Conservation (phyloP, 2,888 invertebrate species). For the Timema cristinae region DNA sequence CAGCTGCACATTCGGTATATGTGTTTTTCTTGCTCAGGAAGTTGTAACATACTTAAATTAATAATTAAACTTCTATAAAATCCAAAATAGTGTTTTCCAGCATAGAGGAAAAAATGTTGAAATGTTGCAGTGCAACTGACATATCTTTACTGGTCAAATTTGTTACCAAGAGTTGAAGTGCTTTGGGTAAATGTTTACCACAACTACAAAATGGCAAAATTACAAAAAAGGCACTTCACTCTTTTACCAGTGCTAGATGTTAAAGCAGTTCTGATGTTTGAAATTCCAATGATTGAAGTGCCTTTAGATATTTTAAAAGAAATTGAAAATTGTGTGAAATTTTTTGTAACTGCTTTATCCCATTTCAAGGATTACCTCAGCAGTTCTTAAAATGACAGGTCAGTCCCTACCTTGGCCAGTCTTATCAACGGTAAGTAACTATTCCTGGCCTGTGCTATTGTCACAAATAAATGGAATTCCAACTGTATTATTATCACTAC, state of each 20-base stretch:
- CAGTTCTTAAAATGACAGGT: conserved; percentile 25
- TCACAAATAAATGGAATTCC: background rate
- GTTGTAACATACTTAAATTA: conserved; percentile 27
- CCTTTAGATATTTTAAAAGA: conserved; percentile 28
- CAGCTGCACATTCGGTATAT: conserved; percentile 28
- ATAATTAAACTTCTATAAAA: conserved; percentile 10
- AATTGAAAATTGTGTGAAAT: conserved; percentile 14
- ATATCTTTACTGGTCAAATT: conserved; percentile 33
- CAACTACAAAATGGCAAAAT: conserved; percentile 18
- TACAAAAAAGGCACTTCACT: conserved; percentile 31
- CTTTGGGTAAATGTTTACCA: conserved; percentile 28
- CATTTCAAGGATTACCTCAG: background rate
- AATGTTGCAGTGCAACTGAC: conserved; percentile 31
- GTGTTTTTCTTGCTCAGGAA: conserved; percentile 32
- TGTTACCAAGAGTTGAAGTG: conserved; percentile 33
- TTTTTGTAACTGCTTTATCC: conserved; percentile 15
- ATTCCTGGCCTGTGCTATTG: too few relatives aligned
- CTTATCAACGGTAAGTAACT: conserved; percentile 21
- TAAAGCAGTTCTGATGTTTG: conserved; percentile 26
- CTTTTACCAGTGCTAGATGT: conserved; percentile 29
- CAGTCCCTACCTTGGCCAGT: conserved; percentile 26
- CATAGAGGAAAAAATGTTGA: conserved; percentile 22
- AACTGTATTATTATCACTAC: conserved; percentile 4
- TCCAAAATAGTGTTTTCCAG: conserved; percentile 28
- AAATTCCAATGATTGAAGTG: conserved; percentile 33